phyloP scores from a whole-genome alignment of 2,888 invertebrate species.

The Fissipunctia ypsillon region DNA sequence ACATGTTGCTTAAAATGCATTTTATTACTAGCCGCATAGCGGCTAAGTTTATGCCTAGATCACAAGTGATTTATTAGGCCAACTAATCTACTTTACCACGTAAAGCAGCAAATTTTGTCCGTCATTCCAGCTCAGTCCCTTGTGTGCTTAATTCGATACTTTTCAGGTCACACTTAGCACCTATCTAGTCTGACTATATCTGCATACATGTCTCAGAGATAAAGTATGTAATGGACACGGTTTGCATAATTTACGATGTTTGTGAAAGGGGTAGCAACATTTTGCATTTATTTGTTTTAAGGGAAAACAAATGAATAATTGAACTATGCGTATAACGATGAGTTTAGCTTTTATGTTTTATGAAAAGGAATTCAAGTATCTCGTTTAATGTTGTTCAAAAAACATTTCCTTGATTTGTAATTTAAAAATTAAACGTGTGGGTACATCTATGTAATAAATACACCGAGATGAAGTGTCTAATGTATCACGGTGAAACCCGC shows the following conservation, averaged over 20 bases:
- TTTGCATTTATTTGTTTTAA: constrained; percentile 77
- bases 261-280: constrained; percentile 75
- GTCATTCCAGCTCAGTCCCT: constrained; percentile 8
- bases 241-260: constrained; percentile 81
- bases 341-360: constrained; percentile 27
- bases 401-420: no score
- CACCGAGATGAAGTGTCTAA: no score
- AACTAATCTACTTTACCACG: constrained; percentile 1
- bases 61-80: not conserved
- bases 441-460: no score
- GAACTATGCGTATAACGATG: constrained; percentile 53
- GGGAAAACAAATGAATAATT: constrained; percentile 47
- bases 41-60: not conserved
- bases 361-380: not conserved
- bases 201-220: constrained; percentile 66
- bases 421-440: no score
- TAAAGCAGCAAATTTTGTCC: constrained; percentile 2
- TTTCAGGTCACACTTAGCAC: constrained; percentile 7
- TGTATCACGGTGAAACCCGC: no score
- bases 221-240: constrained; percentile 80
- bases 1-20: not conserved
- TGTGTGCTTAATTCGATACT: constrained; percentile 16
- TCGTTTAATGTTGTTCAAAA: no score
- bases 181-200: constrained; percentile 41
- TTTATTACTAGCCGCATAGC: no score